phyloP scores from a whole-genome alignment of 2,113 vertebrate species.

The Hymenochirus boettgeri region DNA sequence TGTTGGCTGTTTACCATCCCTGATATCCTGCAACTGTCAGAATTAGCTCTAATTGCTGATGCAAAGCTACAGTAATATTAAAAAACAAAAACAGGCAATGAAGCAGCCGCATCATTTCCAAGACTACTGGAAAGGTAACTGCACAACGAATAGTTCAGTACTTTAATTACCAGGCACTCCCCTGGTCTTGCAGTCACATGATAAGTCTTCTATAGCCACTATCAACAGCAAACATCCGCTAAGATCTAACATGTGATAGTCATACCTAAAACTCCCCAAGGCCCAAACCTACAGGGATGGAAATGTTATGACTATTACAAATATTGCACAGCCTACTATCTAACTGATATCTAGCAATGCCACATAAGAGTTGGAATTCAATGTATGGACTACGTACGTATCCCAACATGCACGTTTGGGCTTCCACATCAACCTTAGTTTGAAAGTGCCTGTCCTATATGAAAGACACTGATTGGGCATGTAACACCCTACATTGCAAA shows the following conservation, averaged over 20 bases:
- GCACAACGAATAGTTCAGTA: slow-evolving; percentile 99
- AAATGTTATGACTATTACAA: no score
- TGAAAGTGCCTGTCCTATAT: no score
- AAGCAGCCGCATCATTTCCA: slow-evolving; percentile 91
- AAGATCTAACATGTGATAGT: slow-evolving; percentile 29
- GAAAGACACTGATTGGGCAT: no score
- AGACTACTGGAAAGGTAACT: slow-evolving; percentile 92
- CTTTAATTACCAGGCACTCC: slow-evolving; percentile 98
- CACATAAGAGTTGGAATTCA: no score
- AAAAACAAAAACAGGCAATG: slow-evolving; percentile 93
- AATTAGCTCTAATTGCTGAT: slow-evolving; percentile 93
- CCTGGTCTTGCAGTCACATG: slow-evolving; percentile 91
- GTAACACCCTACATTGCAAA: no score
- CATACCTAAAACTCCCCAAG: no score
- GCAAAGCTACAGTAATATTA: slow-evolving; percentile 96
- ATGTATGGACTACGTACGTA: no score
- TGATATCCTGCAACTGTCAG: slow-evolving; percentile 89
- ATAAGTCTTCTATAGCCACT: slow-evolving; percentile 96
- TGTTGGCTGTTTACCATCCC: slow-evolving; percentile 79
- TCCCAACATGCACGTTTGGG: no score
- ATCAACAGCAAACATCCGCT: slow-evolving; percentile 88
- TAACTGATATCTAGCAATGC: no score
- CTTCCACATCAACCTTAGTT: no score
- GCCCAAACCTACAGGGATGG: no score
- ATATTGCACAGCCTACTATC: no score